phyloP scores from a whole-genome alignment of 2,888 invertebrate species.

The Drosophila buzzatii region DNA sequence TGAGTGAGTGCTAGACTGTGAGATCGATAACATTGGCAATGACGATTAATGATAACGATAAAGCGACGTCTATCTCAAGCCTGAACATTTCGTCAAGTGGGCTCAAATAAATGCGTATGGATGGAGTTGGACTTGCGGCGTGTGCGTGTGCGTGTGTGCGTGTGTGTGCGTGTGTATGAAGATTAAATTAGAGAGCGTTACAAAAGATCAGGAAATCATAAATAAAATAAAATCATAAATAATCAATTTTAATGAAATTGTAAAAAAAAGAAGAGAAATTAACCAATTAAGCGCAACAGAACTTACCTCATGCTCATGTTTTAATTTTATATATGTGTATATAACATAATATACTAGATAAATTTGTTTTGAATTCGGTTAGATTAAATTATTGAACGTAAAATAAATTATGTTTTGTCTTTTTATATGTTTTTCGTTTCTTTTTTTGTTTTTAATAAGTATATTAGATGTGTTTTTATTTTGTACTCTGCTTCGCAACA shows the following conservation, averaged over 20 bases:
- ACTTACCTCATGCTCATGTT: conserved; percentile 83
- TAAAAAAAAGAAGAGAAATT: conserved; percentile 44
- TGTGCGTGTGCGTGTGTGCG: conserved; percentile 22
- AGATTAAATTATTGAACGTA: conserved; percentile 71
- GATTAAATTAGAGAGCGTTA: conserved; percentile 42
- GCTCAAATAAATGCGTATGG: conserved; percentile 30
- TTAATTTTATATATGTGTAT: conserved; percentile 65
- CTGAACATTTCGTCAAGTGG: conserved; percentile 35
- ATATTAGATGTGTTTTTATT: conserved; percentile 29
- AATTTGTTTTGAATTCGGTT: conserved; percentile 63
- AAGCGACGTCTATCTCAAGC: conserved; percentile 26
- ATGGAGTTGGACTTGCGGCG: conserved; percentile 21
- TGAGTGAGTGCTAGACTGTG: conserved; percentile 9
- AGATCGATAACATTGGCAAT: conserved; percentile 32
- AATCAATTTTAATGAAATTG: conserved; percentile 42
- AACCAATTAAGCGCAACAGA: conserved; percentile 82
- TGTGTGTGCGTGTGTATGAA: conserved; percentile 16
- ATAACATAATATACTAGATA: conserved; percentile 48
- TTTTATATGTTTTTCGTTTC: conserved; percentile 39
- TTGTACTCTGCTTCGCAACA: conserved; percentile 54
- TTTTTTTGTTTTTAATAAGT: conserved; percentile 22
- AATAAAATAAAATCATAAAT: conserved; percentile 45
- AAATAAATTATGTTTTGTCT: conserved; percentile 70
- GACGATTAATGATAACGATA: conserved; percentile 21
- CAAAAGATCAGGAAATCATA: conserved; percentile 46